Percentiles rank a stretch among this genome's conserved stretches.
Evolutionary conservation across 2,888 invertebrate species (phyloP).

Genomic region (Tetramorium bicarinatum): DNA sequence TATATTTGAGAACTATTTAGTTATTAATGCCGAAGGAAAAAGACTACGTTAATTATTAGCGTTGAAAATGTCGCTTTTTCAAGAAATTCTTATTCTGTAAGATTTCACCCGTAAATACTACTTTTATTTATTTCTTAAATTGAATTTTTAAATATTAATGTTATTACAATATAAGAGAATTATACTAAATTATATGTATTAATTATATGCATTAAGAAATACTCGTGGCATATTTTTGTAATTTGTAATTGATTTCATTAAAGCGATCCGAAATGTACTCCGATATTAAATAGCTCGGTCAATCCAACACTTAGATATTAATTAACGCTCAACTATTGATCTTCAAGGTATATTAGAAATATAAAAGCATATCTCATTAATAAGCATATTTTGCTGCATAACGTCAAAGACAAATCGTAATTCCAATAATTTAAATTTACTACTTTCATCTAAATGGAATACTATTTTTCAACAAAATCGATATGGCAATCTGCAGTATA

Average conservation of each 20-base stretch:
- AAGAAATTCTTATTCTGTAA: neutral
- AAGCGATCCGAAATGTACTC: neutral
- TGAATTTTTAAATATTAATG: neutral
- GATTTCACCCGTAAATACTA: neutral
- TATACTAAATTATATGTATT: too few relatives aligned
- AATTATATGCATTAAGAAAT: too few relatives aligned
- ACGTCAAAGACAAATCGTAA: conserved; percentile 49
- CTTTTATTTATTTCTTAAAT: neutral
- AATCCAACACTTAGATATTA: neutral
- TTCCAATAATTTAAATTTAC: conserved; percentile 74
- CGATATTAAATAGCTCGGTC: neutral
- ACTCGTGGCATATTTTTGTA: conserved; percentile 26
- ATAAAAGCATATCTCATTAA: conserved; percentile 19
- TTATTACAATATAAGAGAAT: neutral
- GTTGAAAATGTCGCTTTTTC: too few relatives aligned
- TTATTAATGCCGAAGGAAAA: neutral
- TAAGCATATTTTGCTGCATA: neutral
- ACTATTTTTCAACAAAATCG: conserved; percentile 47
- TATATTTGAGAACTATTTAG: neutral
- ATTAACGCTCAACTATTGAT: conserved; percentile 1
- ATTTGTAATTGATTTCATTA: conserved; percentile 55
- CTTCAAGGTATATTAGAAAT: neutral
- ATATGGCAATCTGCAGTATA: neutral
- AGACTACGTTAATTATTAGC: neutral
- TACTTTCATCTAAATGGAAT: conserved; percentile 57